These are phyloP conservation scores for Drosophila paracracens DNA, from an alignment of 2,888 invertebrate genomes.

Conservation along the genomic window DNA sequence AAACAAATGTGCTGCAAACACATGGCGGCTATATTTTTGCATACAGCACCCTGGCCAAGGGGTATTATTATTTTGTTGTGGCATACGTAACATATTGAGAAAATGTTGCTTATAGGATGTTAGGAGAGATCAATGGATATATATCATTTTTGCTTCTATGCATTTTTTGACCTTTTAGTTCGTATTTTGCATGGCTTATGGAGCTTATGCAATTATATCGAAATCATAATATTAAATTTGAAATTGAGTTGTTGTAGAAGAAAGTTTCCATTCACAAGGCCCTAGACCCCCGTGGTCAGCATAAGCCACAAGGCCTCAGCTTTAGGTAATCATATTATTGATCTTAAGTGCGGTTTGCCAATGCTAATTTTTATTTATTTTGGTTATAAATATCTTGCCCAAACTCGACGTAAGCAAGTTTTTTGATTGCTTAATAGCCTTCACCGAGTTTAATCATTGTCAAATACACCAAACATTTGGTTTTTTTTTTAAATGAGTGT, in stretches of 20 bases:
- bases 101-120: not conserved
- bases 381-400: not conserved
- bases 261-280: not conserved
- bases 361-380: not conserved
- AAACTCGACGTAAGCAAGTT: not conserved
- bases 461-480: not conserved
- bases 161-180: not conserved
- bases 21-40: constrained; percentile 44
- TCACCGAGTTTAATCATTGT: not conserved
- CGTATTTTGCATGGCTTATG: not conserved
- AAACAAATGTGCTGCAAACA: constrained; percentile 66
- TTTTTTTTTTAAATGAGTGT: not conserved
- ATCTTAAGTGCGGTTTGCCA: not conserved
- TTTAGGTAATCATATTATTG: not conserved
- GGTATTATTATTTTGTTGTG: not conserved
- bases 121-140: not conserved
- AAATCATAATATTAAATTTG: not conserved
- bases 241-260: not conserved
- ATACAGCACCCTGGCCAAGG: constrained; percentile 11
- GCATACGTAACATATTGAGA: too few species aligned
- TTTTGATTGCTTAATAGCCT: not conserved
- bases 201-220: not conserved
- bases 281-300: not conserved
- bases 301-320: not conserved
- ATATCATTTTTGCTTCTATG: not conserved